Evolutionary conservation across 1,140 invertebrate genomes (phyloP), one percentile per base, ranked within the genome.

Genomic region (Helicoverpa armigera): DNA sequence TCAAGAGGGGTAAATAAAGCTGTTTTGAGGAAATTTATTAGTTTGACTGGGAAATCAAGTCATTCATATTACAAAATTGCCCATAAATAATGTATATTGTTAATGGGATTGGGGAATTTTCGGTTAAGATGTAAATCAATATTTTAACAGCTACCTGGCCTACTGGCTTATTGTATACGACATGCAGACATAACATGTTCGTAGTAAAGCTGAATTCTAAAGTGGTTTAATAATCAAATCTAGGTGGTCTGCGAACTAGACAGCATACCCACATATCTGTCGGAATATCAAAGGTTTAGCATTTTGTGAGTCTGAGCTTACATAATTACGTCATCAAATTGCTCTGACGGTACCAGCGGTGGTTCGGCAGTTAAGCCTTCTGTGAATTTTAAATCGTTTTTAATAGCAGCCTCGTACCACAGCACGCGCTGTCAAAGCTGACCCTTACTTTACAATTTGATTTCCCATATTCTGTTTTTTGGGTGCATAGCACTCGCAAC

Each of bases 381-480:
- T 94, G 92, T 93, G 93, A 92, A 94, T 94, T 92, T 93, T 93
- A 94, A 92, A 94, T 93, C 88, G 86, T 91, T 94, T 94, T 93
- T 94, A 94, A 94, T 92, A 89, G 87, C 82, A 85, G 83, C 84
- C 76, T 74, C 79, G 82, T 79, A 84, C 79, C 84, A 86, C 79
- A 82, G 86, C 84, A 86, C 82, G 18, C 67, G 50, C 67, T 23
- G 85, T 89, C 87, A 94, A 91, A 92, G 90, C 87, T 85, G 78
- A 83, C 84, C 85, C 82, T 80, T 82, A 61, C 79, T 75, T 84
- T 87, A 82, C 83, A 88, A 91, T 92, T 90, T 87, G 88, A 92
- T 92, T 90, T 84, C 82, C 73, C 56, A 81, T 83, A 82, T 60
- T n/a, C 81, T 81, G 69, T 48, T 75, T 80, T 77, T 69, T 23